These are phyloP conservation scores for Sweltsa coloradensis DNA, from an alignment of 1,140 invertebrate species.

Conservation along the genomic window DNA sequence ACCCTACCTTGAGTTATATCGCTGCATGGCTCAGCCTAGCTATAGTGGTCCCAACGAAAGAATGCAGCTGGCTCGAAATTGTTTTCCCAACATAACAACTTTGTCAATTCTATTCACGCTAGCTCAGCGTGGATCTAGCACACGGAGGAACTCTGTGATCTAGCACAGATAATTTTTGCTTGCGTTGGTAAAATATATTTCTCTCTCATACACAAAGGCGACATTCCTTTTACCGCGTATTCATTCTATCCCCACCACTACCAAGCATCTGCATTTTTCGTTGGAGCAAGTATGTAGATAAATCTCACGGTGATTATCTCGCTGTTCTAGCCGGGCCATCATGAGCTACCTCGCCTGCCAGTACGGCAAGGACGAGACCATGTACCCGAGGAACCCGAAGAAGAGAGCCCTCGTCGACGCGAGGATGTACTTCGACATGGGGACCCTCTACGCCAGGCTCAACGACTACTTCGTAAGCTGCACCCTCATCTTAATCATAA, in stretches of 20 bases:
- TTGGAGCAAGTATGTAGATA: not conserved
- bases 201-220: not conserved
- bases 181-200: not conserved
- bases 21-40: not conserved
- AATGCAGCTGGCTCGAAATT: not conserved
- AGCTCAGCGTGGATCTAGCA: no score
- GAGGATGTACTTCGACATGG: slow-evolving; percentile 40
- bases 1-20: not conserved
- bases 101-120: not conserved
- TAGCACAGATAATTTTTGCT: no score
- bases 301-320: not conserved
- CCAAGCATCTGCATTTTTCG: not conserved
- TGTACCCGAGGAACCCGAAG: slow-evolving; percentile 40
- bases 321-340: slow-evolving; percentile 38
- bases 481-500: not conserved
- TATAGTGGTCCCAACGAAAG: not conserved
- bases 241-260: not conserved
- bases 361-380: slow-evolving; percentile 34
- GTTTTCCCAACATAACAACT: not conserved
- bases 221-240: not conserved
- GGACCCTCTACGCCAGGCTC: slow-evolving; percentile 31
- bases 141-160: no score
- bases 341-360: slow-evolving; percentile 39
- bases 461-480: slow-evolving; percentile 13
- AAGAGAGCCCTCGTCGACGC: slow-evolving; percentile 39